Percentiles rank a stretch among this genome's conserved stretches.
These are phyloP conservation scores for Heliconius hortense DNA, from an alignment of 2,888 invertebrate species.

Conservation along the genomic window DNA sequence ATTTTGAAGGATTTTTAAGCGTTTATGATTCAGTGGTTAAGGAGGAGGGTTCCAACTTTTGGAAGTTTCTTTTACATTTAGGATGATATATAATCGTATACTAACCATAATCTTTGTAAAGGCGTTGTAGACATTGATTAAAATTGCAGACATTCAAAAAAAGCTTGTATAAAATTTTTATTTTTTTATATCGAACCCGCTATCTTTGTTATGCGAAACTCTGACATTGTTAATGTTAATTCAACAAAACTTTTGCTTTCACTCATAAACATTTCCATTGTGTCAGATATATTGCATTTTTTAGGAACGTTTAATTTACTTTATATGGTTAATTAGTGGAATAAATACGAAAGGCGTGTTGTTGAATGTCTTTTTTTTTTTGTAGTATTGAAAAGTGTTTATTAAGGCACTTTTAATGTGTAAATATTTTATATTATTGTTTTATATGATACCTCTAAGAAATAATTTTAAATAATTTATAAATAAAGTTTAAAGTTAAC, in stretches of 20 bases:
- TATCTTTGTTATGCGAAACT: not conserved
- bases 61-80: no score
- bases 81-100: no score
- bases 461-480: not conserved
- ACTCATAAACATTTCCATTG: not conserved
- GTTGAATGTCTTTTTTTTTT: not conserved
- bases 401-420: not conserved
- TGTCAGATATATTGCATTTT: not conserved
- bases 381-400: not conserved
- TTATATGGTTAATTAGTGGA: conserved; percentile 9
- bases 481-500: not conserved
- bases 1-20: no score
- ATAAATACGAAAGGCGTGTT: not conserved
- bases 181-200: not conserved
- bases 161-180: not conserved
- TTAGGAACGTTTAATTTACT: not conserved
- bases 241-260: not conserved
- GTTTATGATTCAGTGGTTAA: no score
- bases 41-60: no score
- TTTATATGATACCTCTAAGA: not conserved
- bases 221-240: not conserved
- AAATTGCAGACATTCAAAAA: no score
- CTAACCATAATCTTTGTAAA: no score
- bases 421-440: not conserved
- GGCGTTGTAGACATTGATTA: no score